These are phyloP conservation scores for Eumaeus atala DNA, from an alignment of 1,140 invertebrate species.

Conservation along the genomic window DNA sequence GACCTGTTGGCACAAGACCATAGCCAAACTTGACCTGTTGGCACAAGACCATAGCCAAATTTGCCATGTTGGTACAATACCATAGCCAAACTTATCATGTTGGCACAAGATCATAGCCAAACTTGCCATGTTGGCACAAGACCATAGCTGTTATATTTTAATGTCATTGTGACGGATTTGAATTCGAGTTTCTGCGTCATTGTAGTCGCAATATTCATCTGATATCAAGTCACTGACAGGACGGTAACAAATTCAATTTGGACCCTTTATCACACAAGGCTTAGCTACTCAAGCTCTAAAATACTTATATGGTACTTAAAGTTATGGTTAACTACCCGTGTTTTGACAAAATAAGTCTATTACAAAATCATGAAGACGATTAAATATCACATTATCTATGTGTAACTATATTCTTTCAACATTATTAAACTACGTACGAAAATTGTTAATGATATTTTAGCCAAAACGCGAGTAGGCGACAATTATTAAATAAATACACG, in stretches of 20 bases:
- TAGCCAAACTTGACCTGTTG: too few relatives aligned
- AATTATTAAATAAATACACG: slow-evolving; percentile 4
- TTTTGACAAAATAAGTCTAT: not conserved
- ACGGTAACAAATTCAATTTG: slow-evolving; percentile 58
- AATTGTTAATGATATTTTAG: not conserved
- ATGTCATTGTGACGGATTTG: slow-evolving; percentile 1
- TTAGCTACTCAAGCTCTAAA: slow-evolving; percentile 49
- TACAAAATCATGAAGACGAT: slow-evolving; percentile 14
- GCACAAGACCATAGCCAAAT: not conserved
- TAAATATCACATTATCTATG: slow-evolving; percentile 2
- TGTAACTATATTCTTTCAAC: slow-evolving; percentile 3
- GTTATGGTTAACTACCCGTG: not conserved
- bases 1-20: not conserved
- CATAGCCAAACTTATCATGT: not conserved
- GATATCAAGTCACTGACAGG: slow-evolving; percentile 47
- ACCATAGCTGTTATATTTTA: not conserved
- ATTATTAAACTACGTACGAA: slow-evolving; percentile 14
- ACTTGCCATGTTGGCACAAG: not conserved
- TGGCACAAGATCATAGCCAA: slow-evolving; percentile 1
- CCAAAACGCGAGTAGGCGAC: not conserved
- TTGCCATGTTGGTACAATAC: too few relatives aligned
- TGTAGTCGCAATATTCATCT: slow-evolving; percentile 24
- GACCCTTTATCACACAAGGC: slow-evolving; percentile 44
- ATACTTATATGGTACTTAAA: slow-evolving; percentile 63
- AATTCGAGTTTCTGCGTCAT: slow-evolving; percentile 40